Base-by-base conservation (phyloP, 2,113 vertebrate species). In the Apteryx owenii region DNA sequence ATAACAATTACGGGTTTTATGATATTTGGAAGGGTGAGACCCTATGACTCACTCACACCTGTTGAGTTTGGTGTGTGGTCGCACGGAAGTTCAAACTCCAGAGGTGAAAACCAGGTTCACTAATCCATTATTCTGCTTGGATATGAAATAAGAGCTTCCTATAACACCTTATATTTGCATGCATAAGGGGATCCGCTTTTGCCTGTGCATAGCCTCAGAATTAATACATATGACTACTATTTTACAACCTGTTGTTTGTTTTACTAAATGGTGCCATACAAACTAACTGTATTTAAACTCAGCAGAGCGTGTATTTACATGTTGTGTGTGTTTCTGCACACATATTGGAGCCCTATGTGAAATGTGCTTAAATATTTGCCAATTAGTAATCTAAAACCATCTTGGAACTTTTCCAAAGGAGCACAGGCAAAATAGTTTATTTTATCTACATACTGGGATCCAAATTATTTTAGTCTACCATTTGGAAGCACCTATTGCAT, bases 41-140 rank as follows among this genome's bases (percentile, higher is more conserved):
- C 31, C 1, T 12, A 2, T 3, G 3, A 65, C 4, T 61, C 5
- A 25, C 28, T 77, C 68, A 1, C 4, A 1, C 22, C 25, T 51
- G 60, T 36, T 60, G 69, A 51, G 68, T 65, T 33, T 68, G 53
- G 2, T 48, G 22, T 42, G 22, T n/a, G 40, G 60, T 31, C 75
- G 85, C 69, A 61, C 54, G 13, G 8, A 14, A 7, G 9, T 22
- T 82, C 44, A 70, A 21, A n/a, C 7, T 72, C 42, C 20, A 26
- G 42, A 31, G 66, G 9, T 48, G 22, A 44, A 80, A 79, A 71
- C n/a, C 0, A 0, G 18, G 61, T 77, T 72, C 64, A 31, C 21
- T 71, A 58, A 50, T 66, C 36, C 38, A 9, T 40, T 13, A 14
- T 46, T 64, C 29, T 53, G 64, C 68, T 38, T 25, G 31, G 23